Percentiles rank a stretch among this genome's conserved stretches.
Conservation (phyloP, 2,797 vertebrate species). For the Alosa sapidissima region DNA sequence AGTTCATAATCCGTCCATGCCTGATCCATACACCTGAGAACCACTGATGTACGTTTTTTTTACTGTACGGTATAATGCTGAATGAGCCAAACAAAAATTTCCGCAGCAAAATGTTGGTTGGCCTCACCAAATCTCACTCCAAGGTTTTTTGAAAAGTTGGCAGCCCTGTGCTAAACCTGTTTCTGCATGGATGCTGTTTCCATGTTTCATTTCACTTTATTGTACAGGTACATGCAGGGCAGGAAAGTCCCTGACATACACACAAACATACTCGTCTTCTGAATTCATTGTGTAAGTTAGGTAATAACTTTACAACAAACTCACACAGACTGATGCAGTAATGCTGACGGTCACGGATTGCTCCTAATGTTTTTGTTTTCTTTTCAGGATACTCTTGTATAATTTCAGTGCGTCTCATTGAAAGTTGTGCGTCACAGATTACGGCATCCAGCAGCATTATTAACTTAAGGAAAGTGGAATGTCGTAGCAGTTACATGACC, state of each 20-base stretch:
- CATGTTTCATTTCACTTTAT: neutral
- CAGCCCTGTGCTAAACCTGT: neutral
- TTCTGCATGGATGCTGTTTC: neutral
- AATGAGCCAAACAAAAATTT: too few relatives aligned
- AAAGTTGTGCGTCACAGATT: neutral
- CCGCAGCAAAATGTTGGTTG: too few relatives aligned
- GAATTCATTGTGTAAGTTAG: neutral
- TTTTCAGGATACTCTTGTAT: neutral
- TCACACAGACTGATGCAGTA: neutral
- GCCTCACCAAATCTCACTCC: too few relatives aligned
- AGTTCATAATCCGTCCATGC: too few relatives aligned
- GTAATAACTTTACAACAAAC: neutral
- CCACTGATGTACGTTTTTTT: too few relatives aligned
- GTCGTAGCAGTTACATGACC: neutral
- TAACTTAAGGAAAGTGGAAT: neutral
- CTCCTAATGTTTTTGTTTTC: neutral
- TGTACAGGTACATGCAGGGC: neutral
- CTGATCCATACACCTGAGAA: too few relatives aligned
- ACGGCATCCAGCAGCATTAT: neutral
- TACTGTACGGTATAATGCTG: too few relatives aligned
- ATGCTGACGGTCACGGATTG: neutral
- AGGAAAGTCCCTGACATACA: neutral
- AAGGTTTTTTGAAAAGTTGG: too few relatives aligned
- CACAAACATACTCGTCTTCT: neutral
- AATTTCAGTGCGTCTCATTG: neutral